phyloP scores from a whole-genome alignment of 2,888 invertebrate genomes.

The Physocephala rufipes region DNA sequence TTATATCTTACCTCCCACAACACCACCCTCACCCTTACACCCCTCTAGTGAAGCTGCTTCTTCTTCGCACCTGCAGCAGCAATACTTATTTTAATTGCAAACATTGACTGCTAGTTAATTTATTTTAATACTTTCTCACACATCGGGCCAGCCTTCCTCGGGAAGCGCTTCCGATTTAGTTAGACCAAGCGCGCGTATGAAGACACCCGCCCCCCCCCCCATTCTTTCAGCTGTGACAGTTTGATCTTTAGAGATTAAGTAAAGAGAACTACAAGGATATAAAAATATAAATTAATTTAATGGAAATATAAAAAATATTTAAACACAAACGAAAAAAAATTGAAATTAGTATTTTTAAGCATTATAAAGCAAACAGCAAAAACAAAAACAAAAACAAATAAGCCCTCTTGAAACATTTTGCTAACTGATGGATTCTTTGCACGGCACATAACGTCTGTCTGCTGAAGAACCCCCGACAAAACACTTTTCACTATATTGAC shows the following conservation, averaged over 20 bases:
- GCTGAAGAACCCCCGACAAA: conserved; percentile 54
- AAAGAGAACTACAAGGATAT: conserved; percentile 37
- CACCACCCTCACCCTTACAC: not conserved
- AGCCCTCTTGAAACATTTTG: conserved; percentile 40
- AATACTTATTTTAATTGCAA: conserved; percentile 25
- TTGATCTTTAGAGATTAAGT: conserved; percentile 50
- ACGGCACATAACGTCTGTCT: conserved; percentile 25
- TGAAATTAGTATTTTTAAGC: conserved; percentile 17
- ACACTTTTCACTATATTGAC: conserved; percentile 65
- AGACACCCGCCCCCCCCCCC: too few species aligned
- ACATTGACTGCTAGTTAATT: not conserved
- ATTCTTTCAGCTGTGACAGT: conserved; percentile 46
- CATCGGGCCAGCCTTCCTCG: not conserved
- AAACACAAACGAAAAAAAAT: conserved; percentile 17
- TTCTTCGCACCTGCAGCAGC: conserved; percentile 47
- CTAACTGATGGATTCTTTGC: conserved; percentile 43
- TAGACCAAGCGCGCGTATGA: not conserved
- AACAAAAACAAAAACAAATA: conserved; percentile 41
- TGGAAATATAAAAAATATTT: conserved; percentile 4
- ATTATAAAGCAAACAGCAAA: conserved; percentile 34
- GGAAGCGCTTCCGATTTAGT: too few species aligned
- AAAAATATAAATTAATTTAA: conserved; percentile 22
- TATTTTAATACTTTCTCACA: too few species aligned
- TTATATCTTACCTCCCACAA: not conserved
- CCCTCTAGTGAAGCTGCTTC: not conserved